Base-by-base conservation (phyloP, 2,113 vertebrate species). In the Crocuta crocuta region DNA sequence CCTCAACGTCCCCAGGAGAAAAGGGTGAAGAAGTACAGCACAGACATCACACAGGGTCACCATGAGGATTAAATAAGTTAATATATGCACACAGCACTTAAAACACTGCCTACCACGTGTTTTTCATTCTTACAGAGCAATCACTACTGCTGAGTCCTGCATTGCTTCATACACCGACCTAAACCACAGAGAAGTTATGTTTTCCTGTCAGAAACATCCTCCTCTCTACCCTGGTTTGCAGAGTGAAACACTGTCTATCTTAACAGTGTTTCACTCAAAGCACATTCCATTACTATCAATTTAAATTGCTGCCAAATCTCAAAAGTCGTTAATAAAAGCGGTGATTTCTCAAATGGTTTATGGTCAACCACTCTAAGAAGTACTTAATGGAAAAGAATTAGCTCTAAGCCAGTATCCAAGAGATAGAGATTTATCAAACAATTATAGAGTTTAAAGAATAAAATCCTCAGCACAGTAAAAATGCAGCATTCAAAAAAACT, bases 311-410 rank as follows among this genome's bases (percentile, higher is more conserved):
- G 74, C 39, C 96, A 92, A 98, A 98, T 97, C 97, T 98, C 98
- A 98, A 90, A 98, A 97, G 96, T 79, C 96, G 97, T 97, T 97
- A 98, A 97, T 96, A 97, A 98, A 98, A 94, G 68, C 39, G 28
- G 43, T 80, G 68, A 97, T 96, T 98, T 96, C 95, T 98, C 80
- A 93, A 1, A 79, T 23, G 87, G 90, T 95, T 97, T 96, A 97
- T 91, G 80, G 97, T 45, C 97, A 98, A 97, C 66, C 92, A 95
- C 28, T 0, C 76, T 90, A 96, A 95, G 19, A 95, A 50, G 45
- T 97, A 96, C 95, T 97, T 97, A 81, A 93, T 76, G 97, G 96
- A 95, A 88, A 91, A 96, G 78, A 94, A 98, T 97, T 91, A 89
- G 87, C 91, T 91, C 65, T 61, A 82, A 79, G 53, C 24, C 31